Percentiles rank a stretch among this genome's conserved stretches.
Evolutionary conservation across 2,797 vertebrate genomes (phyloP).

Genomic region (Dryobates pubescens): DNA sequence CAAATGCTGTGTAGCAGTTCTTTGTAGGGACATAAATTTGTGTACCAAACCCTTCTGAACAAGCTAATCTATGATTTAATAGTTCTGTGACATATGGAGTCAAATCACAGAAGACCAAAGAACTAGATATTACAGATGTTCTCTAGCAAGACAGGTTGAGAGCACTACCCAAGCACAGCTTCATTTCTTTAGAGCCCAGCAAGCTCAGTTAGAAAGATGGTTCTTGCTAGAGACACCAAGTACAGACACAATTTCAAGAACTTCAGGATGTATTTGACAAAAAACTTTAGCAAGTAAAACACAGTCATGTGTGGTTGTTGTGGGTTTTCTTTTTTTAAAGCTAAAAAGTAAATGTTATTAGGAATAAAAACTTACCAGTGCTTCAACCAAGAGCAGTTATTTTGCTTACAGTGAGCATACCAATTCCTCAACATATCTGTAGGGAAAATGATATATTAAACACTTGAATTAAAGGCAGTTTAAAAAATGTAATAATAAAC

Average conservation of each 20-base stretch:
- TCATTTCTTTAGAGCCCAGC: neutral
- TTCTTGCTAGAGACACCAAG: neutral
- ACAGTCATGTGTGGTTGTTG: neutral
- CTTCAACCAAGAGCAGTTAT: conserved; percentile 64
- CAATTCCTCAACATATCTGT: conserved; percentile 66
- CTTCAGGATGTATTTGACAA: neutral
- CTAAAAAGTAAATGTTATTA: conserved; percentile 49
- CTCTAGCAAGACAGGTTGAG: neutral
- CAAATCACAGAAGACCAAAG: neutral
- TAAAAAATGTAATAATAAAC: neutral
- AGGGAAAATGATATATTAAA: conserved; percentile 56
- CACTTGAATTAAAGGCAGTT: neutral
- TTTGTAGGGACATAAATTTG: neutral
- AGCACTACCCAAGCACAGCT: neutral
- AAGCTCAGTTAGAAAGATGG: neutral
- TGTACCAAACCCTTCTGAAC: neutral
- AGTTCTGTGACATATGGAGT: neutral
- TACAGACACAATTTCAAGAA: neutral
- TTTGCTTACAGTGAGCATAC: conserved; percentile 51
- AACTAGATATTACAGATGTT: neutral
- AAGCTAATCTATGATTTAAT: neutral
- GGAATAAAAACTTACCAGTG: conserved; percentile 75
- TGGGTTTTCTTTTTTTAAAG: neutral
- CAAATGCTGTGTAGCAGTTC: neutral
- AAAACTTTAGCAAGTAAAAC: neutral